Percentiles rank a stretch among this genome's conserved stretches.
Conservation (phyloP, 1,140 invertebrate genomes). For the Rhopalosiphum padi region DNA sequence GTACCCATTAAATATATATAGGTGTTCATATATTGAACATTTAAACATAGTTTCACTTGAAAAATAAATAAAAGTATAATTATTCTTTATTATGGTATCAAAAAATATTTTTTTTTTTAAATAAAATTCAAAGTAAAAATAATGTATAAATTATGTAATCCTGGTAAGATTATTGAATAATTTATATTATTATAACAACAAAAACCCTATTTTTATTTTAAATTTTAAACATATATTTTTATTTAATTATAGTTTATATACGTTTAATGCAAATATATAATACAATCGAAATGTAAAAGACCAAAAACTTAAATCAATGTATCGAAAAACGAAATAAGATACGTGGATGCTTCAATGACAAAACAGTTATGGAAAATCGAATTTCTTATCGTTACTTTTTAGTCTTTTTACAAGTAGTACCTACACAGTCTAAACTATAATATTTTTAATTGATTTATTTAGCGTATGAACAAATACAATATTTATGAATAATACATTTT, state of each 20-base stretch:
- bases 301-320: not conserved
- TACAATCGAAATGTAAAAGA: not conserved
- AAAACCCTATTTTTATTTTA: too few relatives aligned
- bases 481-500: not conserved
- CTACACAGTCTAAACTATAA: not conserved
- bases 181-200: not conserved
- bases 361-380: not conserved
- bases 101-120: not conserved
- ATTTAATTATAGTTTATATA: not conserved
- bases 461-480: not conserved
- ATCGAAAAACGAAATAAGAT: not conserved
- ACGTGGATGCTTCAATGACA: not conserved
- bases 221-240: not conserved
- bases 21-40: too few relatives aligned
- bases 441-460: not conserved
- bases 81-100: not conserved
- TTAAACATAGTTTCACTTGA: too few relatives aligned
- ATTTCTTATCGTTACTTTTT: not conserved
- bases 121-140: not conserved
- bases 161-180: not conserved
- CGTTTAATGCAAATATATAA: not conserved
- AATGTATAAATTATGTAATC: not conserved
- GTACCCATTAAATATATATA: too few relatives aligned
- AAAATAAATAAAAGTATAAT: too few relatives aligned
- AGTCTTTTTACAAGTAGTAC: not conserved